Base-by-base conservation (phyloP, 2,113 vertebrate species). In the Aldabrachelys gigantea region DNA sequence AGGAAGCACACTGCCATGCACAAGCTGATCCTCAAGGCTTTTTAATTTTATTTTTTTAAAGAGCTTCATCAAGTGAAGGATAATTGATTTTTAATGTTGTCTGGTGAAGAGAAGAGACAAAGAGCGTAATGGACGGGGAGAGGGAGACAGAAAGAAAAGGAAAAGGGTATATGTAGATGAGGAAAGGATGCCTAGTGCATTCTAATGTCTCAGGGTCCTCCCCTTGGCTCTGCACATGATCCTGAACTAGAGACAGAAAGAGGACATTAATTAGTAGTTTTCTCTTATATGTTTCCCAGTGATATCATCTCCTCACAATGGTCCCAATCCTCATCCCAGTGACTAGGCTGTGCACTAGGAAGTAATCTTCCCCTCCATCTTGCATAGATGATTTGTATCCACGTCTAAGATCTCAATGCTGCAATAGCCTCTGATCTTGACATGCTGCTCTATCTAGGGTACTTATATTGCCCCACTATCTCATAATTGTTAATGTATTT, bases 21-120 rank as follows among this genome's bases (percentile, higher is more conserved):
- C 81, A 86, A 84, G 17, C 38, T 19, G 92, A 49, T 84, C n/a
- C 41, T 91, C 91, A 27, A 86, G 76, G 80, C 22, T 62, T 38
- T 87, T 79, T 21, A 93, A n/a, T 72, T 92, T 94, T 91, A 88
- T 44, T 56, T 94, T 95, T 44, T 44, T 82, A 94, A 75, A 57
- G 44, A 79, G 12, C 12, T 84, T 94, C 44, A 31, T 80, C 49
- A 84, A 14, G 17, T 93, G 90, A 80, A 91, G n/a, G 47, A 87
- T 88, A 88, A 57, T 65, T 75, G 49, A 4, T 49, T 24, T 84
- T 62, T 91, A 91, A 62, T 10, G 69, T 24, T 56, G 49, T 65
- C 86, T 87, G 13, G 62, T n/a, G 57, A 25, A 87, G 9, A 87
- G 81, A 79, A 8, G 52, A 0, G 84, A 22, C 13, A 52, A 75